phyloP scores from a whole-genome alignment of 2,888 invertebrate genomes.

The Trisateles emortualis region DNA sequence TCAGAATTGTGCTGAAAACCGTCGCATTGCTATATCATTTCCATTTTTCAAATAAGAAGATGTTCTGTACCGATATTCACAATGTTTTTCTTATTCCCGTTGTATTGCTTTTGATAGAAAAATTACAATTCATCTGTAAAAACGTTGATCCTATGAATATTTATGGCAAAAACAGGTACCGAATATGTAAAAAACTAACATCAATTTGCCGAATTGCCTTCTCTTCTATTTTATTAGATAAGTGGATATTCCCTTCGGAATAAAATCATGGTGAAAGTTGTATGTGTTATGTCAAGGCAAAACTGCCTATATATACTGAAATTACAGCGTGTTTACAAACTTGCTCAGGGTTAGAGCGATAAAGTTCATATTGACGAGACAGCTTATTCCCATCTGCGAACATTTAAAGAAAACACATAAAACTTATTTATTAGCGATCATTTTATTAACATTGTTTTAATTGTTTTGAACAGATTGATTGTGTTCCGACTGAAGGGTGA shows the following conservation, averaged over 20 bases:
- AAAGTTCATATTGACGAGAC: no score
- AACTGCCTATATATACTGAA: no score
- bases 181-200: conserved; percentile 10
- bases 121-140: conserved; percentile 1
- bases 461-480: no score
- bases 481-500: no score
- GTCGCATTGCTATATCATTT: no score
- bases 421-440: no score
- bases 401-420: no score
- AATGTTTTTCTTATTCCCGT: no score
- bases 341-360: no score
- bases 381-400: no score
- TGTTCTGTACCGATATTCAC: background rate
- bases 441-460: no score
- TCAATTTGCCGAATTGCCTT: conserved; percentile 10
- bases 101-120: background rate
- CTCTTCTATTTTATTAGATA: conserved; percentile 10
- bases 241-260: conserved; percentile 1
- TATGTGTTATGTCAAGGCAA: background rate
- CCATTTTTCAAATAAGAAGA: background rate
- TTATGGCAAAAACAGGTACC: background rate
- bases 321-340: no score
- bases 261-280: background rate
- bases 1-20: background rate
- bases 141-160: background rate